Conservation (phyloP, 1,140 invertebrate genomes). For the Elysia chlorotica region DNA sequence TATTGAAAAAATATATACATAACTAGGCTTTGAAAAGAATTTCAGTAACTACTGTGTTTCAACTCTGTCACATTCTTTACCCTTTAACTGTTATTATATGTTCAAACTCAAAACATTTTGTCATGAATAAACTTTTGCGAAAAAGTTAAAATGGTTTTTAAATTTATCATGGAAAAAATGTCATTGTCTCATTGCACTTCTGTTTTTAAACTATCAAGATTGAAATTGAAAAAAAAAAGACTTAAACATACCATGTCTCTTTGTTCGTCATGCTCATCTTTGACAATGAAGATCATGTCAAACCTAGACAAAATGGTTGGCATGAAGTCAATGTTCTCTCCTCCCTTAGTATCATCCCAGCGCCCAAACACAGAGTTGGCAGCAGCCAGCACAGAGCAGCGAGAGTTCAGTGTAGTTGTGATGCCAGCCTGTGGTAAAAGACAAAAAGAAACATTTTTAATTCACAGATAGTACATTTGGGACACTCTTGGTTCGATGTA, state of each 20-base stretch:
- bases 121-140: background rate
- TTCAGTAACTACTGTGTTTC: no score
- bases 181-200: no score
- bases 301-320: constrained; percentile 99
- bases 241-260: constrained; percentile 82
- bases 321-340: constrained; percentile 99
- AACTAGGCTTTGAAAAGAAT: background rate
- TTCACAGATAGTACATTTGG: no score
- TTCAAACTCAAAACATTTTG: no score
- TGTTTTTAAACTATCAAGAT: no score
- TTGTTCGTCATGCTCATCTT: constrained; percentile 91
- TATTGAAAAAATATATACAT: background rate
- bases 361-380: constrained; percentile 98
- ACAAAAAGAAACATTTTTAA: no score
- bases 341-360: constrained; percentile 97
- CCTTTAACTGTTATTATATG: no score
- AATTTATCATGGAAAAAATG: no score
- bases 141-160: no score
- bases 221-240: no score
- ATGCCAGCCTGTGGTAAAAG: constrained; percentile 89
- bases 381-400: constrained; percentile 97
- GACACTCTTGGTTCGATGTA: no score
- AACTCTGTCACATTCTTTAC: no score
- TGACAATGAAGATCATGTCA: constrained; percentile 99
- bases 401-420: constrained; percentile 96